Evolutionary conservation across 2,113 vertebrate genomes (phyloP), one percentile per base, ranked within the genome.

Genomic region (Atractosteus spatula): DNA sequence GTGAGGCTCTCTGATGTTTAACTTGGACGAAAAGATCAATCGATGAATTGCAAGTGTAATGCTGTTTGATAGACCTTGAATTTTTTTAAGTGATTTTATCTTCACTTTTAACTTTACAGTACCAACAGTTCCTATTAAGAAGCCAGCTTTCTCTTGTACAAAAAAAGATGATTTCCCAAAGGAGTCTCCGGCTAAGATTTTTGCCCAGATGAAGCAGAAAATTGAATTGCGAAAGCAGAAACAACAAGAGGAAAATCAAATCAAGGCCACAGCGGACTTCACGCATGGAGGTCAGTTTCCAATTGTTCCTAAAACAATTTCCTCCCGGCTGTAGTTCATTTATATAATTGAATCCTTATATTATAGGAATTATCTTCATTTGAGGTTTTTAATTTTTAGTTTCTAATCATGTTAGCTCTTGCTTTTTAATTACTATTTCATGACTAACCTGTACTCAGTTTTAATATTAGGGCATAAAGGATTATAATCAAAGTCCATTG

Each of bases 201-300:
- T 89, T 74, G 55, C 87, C 29, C 80, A 84, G 0, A 8, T 87
- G 0, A 92, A 85, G 74, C 78, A 3, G 47, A 83, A 78, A 3
- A 0, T 80, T 42, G 76, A 65, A 54, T 44, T 74, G 47, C 7
- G 3, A 63, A 67, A 75, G 56, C 57, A 77, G 72, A 29, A 29
- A 29, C 76, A 75, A 62, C 70, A 74, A 64, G 69, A 81, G 69
- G 77, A 69, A 85, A 77, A 87, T 0, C 44, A 41, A 44, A 29
- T 62, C 47, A 62, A n/a, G 2, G 17, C 12, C 0, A 62, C 29
- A 65, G 70, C 3, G 51, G n/a, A 17, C 14, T 12, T 44, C 7
- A 12, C n/a, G 7, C n/a, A 76, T 55, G 71, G 80, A 13, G 57
- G 59, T 72, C 0, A 17, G 0, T 79, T 83, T 64, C 11, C 80